Conservation (phyloP, 2,113 vertebrate species). For the Campylomormyrus numenius region DNA sequence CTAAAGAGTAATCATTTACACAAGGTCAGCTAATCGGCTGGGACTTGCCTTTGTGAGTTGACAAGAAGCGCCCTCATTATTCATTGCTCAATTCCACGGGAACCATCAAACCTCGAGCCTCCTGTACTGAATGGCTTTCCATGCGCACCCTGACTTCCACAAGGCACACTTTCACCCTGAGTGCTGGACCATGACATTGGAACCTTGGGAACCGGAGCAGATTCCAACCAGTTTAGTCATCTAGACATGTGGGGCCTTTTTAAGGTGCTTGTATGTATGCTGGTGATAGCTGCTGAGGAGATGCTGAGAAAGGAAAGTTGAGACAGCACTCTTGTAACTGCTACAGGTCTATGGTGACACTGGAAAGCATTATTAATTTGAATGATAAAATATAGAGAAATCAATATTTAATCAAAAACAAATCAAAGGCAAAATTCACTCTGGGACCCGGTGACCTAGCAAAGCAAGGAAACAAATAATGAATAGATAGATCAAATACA, state of each 20-base stretch:
- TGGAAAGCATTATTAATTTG: slow-evolving; percentile 53
- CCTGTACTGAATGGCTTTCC: not conserved
- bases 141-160: not conserved
- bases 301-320: not conserved
- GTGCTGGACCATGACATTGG: not conserved
- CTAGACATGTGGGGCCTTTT: not conserved
- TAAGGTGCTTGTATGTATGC: not conserved
- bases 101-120: not conserved
- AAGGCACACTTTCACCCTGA: not conserved
- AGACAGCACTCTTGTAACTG: slow-evolving; percentile 9
- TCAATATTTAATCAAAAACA: slow-evolving; percentile 68
- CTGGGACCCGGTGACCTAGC: not conserved
- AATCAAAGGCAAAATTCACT: slow-evolving; percentile 47
- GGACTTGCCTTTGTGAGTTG: not conserved
- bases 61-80: not conserved
- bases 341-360: slow-evolving; percentile 23
- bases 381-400: slow-evolving; percentile 56
- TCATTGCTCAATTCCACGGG: not conserved
- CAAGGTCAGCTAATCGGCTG: not conserved
- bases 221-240: not conserved
- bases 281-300: not conserved
- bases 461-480: not conserved
- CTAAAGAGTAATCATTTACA: not conserved
- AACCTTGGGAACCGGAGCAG: not conserved
- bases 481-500: slow-evolving; percentile 11